These are phyloP conservation scores for Nylanderia fulva DNA, from an alignment of 1,140 invertebrate genomes.

Conservation along the genomic window DNA sequence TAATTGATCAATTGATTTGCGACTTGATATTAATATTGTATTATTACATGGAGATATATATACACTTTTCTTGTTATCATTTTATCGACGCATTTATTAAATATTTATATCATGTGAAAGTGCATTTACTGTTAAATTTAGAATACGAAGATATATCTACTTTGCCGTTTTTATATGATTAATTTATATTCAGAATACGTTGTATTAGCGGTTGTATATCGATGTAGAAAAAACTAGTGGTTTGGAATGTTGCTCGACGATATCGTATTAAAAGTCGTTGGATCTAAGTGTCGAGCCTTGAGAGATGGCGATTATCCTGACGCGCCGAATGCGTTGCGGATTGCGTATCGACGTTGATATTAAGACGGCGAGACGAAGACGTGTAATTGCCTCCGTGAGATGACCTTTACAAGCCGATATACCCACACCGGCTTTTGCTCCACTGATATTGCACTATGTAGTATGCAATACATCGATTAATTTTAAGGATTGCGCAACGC, in stretches of 20 bases:
- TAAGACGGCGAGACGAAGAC: slow-evolving; percentile 29
- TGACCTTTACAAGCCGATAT: slow-evolving; percentile 37
- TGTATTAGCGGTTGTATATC: not conserved
- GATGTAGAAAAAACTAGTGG: not conserved
- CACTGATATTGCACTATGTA: not conserved
- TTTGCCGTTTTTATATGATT: not conserved
- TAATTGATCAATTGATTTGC: not conserved
- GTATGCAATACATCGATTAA: not conserved
- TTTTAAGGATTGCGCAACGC: not conserved
- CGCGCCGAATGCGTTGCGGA: slow-evolving; percentile 14
- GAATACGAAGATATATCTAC: not conserved
- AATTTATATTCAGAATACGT: slow-evolving; percentile 12
- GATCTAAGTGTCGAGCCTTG: slow-evolving; percentile 10
- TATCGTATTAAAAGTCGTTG: slow-evolving; percentile 26
- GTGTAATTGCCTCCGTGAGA: slow-evolving; percentile 26
- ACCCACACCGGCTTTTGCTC: not conserved
- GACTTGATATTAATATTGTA: not conserved
- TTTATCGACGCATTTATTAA: not conserved
- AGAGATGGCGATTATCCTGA: slow-evolving; percentile 24
- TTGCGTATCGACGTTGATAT: slow-evolving; percentile 40
- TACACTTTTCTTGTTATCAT: not conserved
- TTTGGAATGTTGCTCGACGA: slow-evolving; percentile 21
- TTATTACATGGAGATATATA: not conserved
- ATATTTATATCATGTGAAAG: not conserved
- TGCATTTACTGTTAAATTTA: not conserved